Evolutionary conservation across 2,113 vertebrate genomes (phyloP), one percentile per base, ranked within the genome.

Genomic region (Microtus oregoni): DNA sequence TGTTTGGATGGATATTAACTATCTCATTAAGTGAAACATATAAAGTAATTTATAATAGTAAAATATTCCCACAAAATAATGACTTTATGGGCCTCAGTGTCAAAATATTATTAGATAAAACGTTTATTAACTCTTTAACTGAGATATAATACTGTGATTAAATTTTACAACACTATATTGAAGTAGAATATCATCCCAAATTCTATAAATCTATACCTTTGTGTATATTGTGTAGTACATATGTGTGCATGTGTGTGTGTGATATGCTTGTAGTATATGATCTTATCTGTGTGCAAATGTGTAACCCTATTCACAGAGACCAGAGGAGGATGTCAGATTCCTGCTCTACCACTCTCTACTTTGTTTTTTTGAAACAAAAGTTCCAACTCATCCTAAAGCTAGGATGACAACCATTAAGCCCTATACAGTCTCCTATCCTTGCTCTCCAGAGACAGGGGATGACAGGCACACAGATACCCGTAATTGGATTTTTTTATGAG

Each of bases 51-150:
- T 44, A 8, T 86, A 65, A 22, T 86, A 67, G 41, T 50, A 68
- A 90, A 86, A 77, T 89, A 63, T 44, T 67, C 58, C 82, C 7
- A 67, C 26, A 91, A 94, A 97, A 96, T 94, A 87, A 95, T 89
- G 2, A 92, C 72, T 96, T 89, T 20, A 5, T 67, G 22, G 86
- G 44, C 20, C 75, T 94, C 44, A 72, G 20, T 89, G 20, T 91
- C 61, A 93, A 94, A 86, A 86, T 94, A 61, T 38, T 92, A 89
- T 52, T 81, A 82, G 30, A 30, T 70, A 17, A 92, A 94, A 95
- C 68, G 96, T 86, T 88, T 86, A 96, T 73, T 94, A 38, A 95
- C 89, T 90, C 61, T 8, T 83, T 73, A 65, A 14, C 38, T 79
- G 30, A 76, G 35, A 87, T 76, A 58, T 0, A 94, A 30, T 22